Conservation (phyloP, 2,797 vertebrate species). For the Brachyalestes nurse region DNA sequence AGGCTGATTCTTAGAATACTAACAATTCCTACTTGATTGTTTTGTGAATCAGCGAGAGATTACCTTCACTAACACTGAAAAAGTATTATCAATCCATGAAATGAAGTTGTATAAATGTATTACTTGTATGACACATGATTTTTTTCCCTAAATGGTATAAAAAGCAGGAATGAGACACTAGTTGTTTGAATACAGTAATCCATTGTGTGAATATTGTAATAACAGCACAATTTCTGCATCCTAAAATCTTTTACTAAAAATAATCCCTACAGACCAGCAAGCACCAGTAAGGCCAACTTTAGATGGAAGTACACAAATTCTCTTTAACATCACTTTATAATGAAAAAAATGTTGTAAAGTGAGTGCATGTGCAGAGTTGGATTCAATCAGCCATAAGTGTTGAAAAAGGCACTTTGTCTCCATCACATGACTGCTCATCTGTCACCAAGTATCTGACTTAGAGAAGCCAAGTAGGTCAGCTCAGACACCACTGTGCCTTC, state of each 20-base stretch:
- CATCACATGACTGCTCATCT: not conserved
- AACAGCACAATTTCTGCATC: not conserved
- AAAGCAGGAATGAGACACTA: not conserved
- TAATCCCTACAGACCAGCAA: not conserved
- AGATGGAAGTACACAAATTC: not conserved
- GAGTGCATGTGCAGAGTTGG: not conserved
- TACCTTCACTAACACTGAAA: not conserved
- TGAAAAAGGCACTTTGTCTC: conserved; percentile 14
- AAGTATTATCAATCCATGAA: not conserved
- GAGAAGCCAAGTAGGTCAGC: conserved; percentile 10
- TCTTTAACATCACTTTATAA: not conserved
- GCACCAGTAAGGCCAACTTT: conserved; percentile 5
- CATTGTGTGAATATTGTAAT: not conserved
- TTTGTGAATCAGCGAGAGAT: too few species aligned
- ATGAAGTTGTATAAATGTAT: not conserved
- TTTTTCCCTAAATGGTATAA: not conserved
- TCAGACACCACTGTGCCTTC: not conserved
- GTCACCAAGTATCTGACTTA: not conserved
- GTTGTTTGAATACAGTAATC: not conserved
- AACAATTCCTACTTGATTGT: too few species aligned
- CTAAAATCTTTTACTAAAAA: not conserved
- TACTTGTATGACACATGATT: not conserved
- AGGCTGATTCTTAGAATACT: not conserved
- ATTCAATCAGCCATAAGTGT: not conserved
- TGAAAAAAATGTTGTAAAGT: not conserved